A percentile compares a stretch with the other conserved stretches of the same genome.
These are phyloP conservation scores for Myxocyprinus asiaticus DNA, from an alignment of 2,113 vertebrate genomes.

Conservation along the genomic window DNA sequence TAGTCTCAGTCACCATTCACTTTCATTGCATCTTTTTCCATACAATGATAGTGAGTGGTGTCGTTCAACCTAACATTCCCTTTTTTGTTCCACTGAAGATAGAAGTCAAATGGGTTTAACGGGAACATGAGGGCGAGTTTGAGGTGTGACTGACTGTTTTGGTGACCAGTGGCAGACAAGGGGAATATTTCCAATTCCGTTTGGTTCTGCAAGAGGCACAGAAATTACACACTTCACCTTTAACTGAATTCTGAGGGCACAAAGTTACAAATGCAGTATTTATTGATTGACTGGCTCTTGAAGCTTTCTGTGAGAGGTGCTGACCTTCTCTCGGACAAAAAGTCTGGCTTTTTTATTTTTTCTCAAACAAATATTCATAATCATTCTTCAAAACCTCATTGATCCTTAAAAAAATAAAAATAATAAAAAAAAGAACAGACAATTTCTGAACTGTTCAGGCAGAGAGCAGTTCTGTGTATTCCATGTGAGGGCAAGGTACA, in stretches of 20 bases:
- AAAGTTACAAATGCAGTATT: conserved; percentile 25
- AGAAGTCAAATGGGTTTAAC: too few species aligned
- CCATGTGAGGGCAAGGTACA: background rate
- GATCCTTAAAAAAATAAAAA: conserved; percentile 6
- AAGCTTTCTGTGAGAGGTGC: background rate
- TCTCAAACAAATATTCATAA: conserved; percentile 14
- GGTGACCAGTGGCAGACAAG: too few species aligned
- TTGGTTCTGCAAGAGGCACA: too few species aligned
- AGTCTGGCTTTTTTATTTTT: background rate
- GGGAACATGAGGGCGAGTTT: too few species aligned
- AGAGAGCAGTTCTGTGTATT: background rate
- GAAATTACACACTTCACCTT: too few species aligned
- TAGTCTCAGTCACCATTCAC: too few species aligned
- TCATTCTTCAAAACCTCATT: conserved; percentile 11
- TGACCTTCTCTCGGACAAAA: conserved; percentile 15
- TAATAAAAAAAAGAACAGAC: background rate
- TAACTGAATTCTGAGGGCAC: conserved; percentile 17
- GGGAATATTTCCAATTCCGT: too few species aligned
- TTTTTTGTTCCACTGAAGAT: too few species aligned
- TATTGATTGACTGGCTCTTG: conserved; percentile 11
- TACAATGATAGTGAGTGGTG: too few species aligned
- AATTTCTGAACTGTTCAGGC: background rate
- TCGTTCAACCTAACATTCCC: too few species aligned
- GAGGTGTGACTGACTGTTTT: too few species aligned
- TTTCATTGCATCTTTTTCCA: too few species aligned